Conservation (phyloP, 1,140 invertebrate genomes). For the Melanaphis sacchari region DNA sequence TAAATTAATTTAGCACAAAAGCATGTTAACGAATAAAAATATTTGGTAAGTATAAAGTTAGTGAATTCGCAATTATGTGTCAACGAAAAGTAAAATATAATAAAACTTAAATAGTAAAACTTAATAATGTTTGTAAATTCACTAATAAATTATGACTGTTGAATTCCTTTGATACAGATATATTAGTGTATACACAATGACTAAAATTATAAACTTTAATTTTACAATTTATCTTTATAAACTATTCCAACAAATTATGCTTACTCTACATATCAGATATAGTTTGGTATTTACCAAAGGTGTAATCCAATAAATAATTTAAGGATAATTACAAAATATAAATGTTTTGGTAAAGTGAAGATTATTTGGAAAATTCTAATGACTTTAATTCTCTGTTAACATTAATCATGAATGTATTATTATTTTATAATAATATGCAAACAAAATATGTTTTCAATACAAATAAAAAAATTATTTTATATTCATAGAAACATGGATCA, state of each 20-base stretch:
- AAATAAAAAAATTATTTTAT: neutral
- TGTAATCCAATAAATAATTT: neutral
- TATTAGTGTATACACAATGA: neutral
- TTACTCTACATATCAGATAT: neutral
- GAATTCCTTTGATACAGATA: neutral
- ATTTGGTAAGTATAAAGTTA: neutral
- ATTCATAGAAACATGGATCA: neutral
- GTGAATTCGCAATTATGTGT: neutral
- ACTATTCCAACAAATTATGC: neutral
- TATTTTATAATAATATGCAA: neutral
- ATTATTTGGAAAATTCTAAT: neutral
- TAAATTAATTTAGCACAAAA: neutral
- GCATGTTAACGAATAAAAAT: neutral
- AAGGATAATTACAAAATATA: neutral
- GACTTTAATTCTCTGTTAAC: neutral
- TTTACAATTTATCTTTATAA: neutral
- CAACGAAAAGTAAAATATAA: neutral
- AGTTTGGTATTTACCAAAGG: neutral
- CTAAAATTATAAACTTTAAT: neutral
- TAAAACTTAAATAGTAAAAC: neutral
- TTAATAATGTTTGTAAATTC: neutral
- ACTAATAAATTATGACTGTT: neutral
- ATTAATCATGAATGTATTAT: neutral
- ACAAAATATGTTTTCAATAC: neutral
- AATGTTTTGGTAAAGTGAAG: neutral